phyloP scores from a whole-genome alignment of 2,888 invertebrate genomes.

The Antheraea yamamai region DNA sequence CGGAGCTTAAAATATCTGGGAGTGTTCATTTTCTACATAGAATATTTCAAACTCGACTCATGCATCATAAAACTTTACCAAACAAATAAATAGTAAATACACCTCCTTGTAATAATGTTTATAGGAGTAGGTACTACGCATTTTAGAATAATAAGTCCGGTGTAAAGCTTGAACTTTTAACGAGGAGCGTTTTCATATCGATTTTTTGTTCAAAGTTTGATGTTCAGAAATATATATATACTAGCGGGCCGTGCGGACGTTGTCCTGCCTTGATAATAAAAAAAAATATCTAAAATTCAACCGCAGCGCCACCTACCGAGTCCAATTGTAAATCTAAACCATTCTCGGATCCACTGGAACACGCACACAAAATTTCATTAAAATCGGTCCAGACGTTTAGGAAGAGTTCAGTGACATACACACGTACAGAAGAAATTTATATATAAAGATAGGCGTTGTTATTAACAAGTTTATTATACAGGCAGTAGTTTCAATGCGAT shows the following conservation, averaged over 20 bases:
- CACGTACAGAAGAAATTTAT: too few species aligned
- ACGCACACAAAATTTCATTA: too few species aligned
- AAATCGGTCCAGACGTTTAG: too few species aligned
- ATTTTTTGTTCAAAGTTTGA: constrained; percentile 35
- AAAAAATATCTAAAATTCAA: too few species aligned
- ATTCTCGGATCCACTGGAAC: too few species aligned
- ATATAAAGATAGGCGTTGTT: not conserved
- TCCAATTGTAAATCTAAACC: too few species aligned
- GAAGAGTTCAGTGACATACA: too few species aligned
- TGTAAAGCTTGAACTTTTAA: constrained; percentile 51
- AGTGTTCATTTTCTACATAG: constrained; percentile 50
- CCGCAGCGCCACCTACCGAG: too few species aligned
- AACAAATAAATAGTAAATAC: constrained; percentile 68
- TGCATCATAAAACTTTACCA: constrained; percentile 67
- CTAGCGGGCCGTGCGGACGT: too few species aligned
- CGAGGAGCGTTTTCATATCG: constrained; percentile 42
- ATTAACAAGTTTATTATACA: not conserved
- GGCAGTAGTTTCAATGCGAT: not conserved
- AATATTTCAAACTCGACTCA: constrained; percentile 60
- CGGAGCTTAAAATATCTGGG: constrained; percentile 17
- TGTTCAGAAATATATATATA: not conserved
- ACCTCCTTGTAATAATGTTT: constrained; percentile 35
- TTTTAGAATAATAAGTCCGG: constrained; percentile 21
- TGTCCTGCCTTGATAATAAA: too few species aligned
- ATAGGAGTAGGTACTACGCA: constrained; percentile 3